Evolutionary conservation across 2,888 invertebrate species (phyloP).

Genomic region (Ypsolopha sequella): DNA sequence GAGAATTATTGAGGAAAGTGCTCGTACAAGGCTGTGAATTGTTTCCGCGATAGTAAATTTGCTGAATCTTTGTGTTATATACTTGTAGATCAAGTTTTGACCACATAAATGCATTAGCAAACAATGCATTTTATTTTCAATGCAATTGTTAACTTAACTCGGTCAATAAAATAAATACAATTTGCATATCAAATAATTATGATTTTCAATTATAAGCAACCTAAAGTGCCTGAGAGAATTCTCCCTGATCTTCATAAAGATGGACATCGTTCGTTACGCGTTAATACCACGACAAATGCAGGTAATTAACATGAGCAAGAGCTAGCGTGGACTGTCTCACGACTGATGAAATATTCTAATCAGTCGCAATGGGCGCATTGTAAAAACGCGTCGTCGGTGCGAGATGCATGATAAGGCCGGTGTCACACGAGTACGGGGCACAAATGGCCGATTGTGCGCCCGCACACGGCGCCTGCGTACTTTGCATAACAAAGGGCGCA

Average conservation of each 20-base stretch:
- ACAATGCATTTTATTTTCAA: too few relatives aligned
- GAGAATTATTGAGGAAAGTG: too few relatives aligned
- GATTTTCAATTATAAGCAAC: slow-evolving; percentile 7
- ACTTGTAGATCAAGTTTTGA: too few relatives aligned
- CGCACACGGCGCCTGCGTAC: slow-evolving; percentile 66
- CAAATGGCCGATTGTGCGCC: slow-evolving; percentile 53
- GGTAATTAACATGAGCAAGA: slow-evolving; percentile 43
- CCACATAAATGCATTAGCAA: too few relatives aligned
- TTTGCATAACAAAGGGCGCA: slow-evolving; percentile 69
- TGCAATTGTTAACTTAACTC: too few relatives aligned
- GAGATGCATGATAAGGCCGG: slow-evolving; percentile 54
- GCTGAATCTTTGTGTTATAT: too few relatives aligned
- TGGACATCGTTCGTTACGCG: not conserved
- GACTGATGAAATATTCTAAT: slow-evolving; percentile 65
- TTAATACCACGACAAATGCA: slow-evolving; percentile 4
- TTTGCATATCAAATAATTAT: too few relatives aligned
- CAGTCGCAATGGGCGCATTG: slow-evolving; percentile 51
- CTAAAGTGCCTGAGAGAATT: slow-evolving; percentile 2
- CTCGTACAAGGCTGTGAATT: too few relatives aligned
- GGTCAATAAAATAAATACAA: too few relatives aligned
- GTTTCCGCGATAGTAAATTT: too few relatives aligned
- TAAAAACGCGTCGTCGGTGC: slow-evolving; percentile 39
- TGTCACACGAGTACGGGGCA: slow-evolving; percentile 50
- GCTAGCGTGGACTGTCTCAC: slow-evolving; percentile 20
- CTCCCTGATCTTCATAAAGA: slow-evolving; percentile 6